A percentile compares a stretch with the other conserved stretches of the same genome.
Evolutionary conservation across 1,140 invertebrate species (phyloP).

Genomic region (Anastrepha ludens): DNA sequence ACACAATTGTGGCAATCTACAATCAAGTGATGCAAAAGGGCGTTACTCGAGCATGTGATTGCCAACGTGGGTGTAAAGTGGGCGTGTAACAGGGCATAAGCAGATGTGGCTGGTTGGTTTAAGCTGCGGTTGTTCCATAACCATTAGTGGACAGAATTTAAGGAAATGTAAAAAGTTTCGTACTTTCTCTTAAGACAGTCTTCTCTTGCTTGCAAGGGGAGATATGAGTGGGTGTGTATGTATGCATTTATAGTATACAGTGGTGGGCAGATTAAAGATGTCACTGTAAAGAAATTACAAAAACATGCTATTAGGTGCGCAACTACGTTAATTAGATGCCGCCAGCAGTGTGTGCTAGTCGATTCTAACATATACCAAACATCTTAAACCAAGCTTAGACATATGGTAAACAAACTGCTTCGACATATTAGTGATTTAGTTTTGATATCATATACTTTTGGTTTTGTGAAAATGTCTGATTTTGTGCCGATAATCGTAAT

Average conservation of each 20-base stretch:
- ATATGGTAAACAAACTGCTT: no score
- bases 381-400: no score
- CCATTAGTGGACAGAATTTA: slow-evolving; percentile 41
- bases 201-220: slow-evolving; percentile 17
- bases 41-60: slow-evolving; percentile 43
- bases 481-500: no score
- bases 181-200: slow-evolving; percentile 20
- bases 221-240: background rate
- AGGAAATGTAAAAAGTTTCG: slow-evolving; percentile 41
- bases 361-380: no score
- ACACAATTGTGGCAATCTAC: slow-evolving; percentile 46
- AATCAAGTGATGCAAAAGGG: slow-evolving; percentile 34
- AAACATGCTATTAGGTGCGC: no score
- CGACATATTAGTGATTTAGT: no score
- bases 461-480: no score
- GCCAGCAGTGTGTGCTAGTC: no score
- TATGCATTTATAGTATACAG: no score
- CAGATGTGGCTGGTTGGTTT: background rate
- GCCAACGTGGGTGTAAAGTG: slow-evolving; percentile 49
- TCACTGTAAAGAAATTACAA: no score
- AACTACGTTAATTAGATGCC: no score
- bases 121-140: slow-evolving; percentile 43
- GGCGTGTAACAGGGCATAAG: background rate
- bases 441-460: no score
- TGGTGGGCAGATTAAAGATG: background rate